These are phyloP conservation scores for Epicauta chinensis DNA, from an alignment of 1,140 invertebrate species.

Conservation along the genomic window DNA sequence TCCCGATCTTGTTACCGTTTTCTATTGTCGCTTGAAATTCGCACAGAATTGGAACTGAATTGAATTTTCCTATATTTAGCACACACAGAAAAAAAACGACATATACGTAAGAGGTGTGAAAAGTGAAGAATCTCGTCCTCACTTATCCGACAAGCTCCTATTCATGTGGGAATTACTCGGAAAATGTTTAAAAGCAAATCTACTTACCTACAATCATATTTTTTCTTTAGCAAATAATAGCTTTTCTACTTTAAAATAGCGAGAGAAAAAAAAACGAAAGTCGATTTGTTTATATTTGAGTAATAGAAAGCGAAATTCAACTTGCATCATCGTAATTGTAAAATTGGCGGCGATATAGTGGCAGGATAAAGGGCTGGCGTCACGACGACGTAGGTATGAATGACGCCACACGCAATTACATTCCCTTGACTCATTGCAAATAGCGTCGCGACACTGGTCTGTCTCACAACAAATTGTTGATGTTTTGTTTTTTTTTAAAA, in stretches of 20 bases:
- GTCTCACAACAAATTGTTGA: too few species aligned
- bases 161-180: conserved; percentile 5
- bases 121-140: conserved; percentile 18
- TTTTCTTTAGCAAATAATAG: too few species aligned
- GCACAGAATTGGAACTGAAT: conserved; percentile 31
- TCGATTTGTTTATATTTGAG: too few species aligned
- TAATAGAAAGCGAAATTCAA: conserved; percentile 12
- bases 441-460: background rate
- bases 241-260: too few species aligned
- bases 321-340: conserved; percentile 6
- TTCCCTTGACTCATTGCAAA: conserved; percentile 20
- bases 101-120: conserved; percentile 13
- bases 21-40: conserved; percentile 28
- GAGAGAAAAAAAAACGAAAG: too few species aligned
- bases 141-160: conserved; percentile 8
- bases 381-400: conserved; percentile 29
- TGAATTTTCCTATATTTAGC: conserved; percentile 25
- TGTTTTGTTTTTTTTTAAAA: too few species aligned
- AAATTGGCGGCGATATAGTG: conserved; percentile 25
- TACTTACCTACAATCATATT: too few species aligned
- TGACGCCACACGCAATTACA: conserved; percentile 36
- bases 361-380: conserved; percentile 22
- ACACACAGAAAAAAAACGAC: too few species aligned
- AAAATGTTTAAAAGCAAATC: too few species aligned
- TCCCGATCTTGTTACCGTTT: conserved; percentile 7